Percentiles rank a stretch among this genome's conserved stretches.
Evolutionary conservation across 2,113 vertebrate genomes (phyloP).

Genomic region (Sapajus apella): DNA sequence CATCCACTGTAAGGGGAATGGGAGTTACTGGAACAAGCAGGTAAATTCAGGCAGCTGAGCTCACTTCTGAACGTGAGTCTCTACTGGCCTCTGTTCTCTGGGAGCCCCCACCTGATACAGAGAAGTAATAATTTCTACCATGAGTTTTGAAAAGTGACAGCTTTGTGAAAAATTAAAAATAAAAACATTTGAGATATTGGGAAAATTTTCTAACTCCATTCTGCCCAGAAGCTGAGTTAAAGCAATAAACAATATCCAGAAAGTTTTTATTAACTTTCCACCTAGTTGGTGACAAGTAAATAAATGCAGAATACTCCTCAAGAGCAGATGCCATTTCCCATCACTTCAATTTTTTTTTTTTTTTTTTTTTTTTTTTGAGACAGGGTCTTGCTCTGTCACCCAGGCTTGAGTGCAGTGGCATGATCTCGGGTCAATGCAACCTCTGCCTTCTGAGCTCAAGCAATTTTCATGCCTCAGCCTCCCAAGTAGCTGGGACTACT

Average conservation of each 20-base stretch:
- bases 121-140: not conserved
- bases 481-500: too few relatives aligned
- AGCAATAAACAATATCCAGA: not conserved
- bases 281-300: not conserved
- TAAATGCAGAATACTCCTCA: not conserved
- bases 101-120: fast-evolving
- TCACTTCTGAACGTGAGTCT: not conserved
- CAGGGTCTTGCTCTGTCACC: too few relatives aligned
- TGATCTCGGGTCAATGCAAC: too few relatives aligned
- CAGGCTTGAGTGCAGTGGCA: too few relatives aligned
- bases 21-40: not conserved
- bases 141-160: not conserved
- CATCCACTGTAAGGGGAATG: not conserved
- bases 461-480: too few relatives aligned
- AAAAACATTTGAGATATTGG: not conserved
- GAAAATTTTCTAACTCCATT: not conserved
- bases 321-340: not conserved
- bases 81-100: not conserved
- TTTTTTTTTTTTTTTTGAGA: too few relatives aligned
- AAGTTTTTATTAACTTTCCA: not conserved
- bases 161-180: not conserved
- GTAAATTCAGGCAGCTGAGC: not conserved
- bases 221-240: not conserved
- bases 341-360: not conserved
- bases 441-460: too few relatives aligned